phyloP scores from a whole-genome alignment of 2,797 vertebrate genomes.

The Rhinogobio ventralis region DNA sequence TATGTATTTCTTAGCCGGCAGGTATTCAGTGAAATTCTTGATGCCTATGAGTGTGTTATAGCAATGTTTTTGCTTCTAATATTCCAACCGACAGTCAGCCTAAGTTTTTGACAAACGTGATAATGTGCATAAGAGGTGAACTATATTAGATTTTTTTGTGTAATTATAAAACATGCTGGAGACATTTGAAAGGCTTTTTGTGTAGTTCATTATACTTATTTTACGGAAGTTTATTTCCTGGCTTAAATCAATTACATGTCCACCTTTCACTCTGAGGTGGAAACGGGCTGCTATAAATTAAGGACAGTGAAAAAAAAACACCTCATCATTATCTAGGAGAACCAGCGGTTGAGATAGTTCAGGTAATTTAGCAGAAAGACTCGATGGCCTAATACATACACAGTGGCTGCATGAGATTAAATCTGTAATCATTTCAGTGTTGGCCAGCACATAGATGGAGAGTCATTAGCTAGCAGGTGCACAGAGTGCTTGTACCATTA shows the following conservation, averaged over 20 bases:
- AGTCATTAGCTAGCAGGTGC: slow-evolving; percentile 46
- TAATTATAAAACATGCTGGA: neutral
- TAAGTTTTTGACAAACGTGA: neutral
- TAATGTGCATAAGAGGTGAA: neutral
- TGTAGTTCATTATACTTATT: neutral
- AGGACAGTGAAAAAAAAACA: slow-evolving; percentile 15
- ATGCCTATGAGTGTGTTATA: too few relatives aligned
- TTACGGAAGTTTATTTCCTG: neutral
- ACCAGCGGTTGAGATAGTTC: slow-evolving; percentile 72
- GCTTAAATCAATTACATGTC: neutral
- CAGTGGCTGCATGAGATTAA: slow-evolving; percentile 69
- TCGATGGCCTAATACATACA: slow-evolving; percentile 64
- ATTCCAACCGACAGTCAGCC: too few relatives aligned
- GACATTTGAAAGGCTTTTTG: neutral
- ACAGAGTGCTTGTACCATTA: slow-evolving; percentile 38
- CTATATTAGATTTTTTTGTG: neutral
- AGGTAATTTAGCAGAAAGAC: slow-evolving; percentile 71
- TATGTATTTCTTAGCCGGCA: too few relatives aligned
- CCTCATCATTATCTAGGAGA: slow-evolving; percentile 77
- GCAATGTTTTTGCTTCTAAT: too few relatives aligned
- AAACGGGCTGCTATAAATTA: slow-evolving; percentile 11
- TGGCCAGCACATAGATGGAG: slow-evolving; percentile 36
- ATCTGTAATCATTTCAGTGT: slow-evolving; percentile 76
- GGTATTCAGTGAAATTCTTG: too few relatives aligned
- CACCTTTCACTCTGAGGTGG: neutral